Evolutionary conservation across 2,113 vertebrate species (phyloP).

Genomic region (Zootoca vivipara): DNA sequence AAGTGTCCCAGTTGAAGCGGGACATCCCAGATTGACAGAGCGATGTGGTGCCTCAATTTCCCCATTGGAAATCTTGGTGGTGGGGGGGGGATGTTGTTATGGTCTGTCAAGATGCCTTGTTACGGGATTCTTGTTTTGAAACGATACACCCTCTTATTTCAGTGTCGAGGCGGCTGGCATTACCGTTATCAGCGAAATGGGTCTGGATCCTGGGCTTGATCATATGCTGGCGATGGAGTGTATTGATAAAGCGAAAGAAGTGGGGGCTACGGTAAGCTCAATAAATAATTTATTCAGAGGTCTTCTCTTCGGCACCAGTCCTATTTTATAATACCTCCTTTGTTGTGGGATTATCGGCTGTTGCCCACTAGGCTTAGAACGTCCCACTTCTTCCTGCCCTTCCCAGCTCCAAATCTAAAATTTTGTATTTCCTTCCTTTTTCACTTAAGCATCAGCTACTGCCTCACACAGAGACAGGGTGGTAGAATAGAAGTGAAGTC

Average conservation of each 20-base stretch:
- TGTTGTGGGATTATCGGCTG: not conserved
- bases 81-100: no score
- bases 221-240: constrained; percentile 99
- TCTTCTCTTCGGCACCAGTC: not conserved
- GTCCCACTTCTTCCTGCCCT: not conserved
- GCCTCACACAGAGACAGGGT: not conserved
- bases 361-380: not conserved
- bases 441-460: not conserved
- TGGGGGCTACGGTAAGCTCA: constrained; percentile 88
- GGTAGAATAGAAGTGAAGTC: not conserved
- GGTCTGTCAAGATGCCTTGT: not conserved
- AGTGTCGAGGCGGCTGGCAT: constrained; percentile 90
- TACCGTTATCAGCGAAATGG: constrained; percentile 91
- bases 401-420: not conserved
- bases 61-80: no score
- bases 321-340: not conserved
- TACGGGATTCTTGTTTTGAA: not conserved
- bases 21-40: no score
- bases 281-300: not conserved
- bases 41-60: no score
- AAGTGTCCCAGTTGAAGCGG: no score
- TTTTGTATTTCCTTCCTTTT: not conserved
- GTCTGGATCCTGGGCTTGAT: constrained; percentile 97
- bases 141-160: constrained; percentile 49
- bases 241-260: constrained; percentile 91